phyloP scores from a whole-genome alignment of 2,888 invertebrate genomes.

The Cataglyphis altisquamis region DNA sequence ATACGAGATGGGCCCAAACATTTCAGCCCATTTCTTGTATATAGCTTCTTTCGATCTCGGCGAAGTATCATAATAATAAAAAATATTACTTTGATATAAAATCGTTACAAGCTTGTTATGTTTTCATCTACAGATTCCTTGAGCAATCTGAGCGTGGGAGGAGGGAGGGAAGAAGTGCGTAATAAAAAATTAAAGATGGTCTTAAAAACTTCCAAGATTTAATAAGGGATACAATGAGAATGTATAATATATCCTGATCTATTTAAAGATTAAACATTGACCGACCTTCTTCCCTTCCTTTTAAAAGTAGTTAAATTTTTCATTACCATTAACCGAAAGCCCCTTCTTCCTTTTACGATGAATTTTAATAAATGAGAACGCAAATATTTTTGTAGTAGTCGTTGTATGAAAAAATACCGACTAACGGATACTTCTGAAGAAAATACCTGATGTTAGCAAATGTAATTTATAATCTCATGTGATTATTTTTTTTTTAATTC shows the following conservation, averaged over 20 bases:
- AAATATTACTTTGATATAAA: conserved; percentile 10
- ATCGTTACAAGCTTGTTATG: too few relatives aligned
- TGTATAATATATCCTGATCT: conserved; percentile 37
- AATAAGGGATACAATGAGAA: conserved; percentile 44
- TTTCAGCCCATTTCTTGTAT: too few relatives aligned
- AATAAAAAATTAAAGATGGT: conserved; percentile 37
- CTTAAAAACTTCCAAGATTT: conserved; percentile 45
- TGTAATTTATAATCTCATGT: neutral
- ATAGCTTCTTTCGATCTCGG: neutral
- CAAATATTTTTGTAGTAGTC: conserved; percentile 8
- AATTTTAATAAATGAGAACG: conserved; percentile 42
- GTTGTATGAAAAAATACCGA: neutral
- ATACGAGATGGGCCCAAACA: too few relatives aligned
- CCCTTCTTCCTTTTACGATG: conserved; percentile 21
- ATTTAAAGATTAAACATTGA: conserved; percentile 52
- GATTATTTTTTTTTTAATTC: neutral
- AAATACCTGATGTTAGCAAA: neutral
- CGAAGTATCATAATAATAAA: neutral
- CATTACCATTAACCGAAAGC: conserved; percentile 39
- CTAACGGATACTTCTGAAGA: neutral
- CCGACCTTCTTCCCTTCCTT: conserved; percentile 33
- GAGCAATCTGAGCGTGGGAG: neutral
- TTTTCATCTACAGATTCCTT: conserved; percentile 8
- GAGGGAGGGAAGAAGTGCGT: neutral
- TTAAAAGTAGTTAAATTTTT: conserved; percentile 45